phyloP scores from a whole-genome alignment of 2,888 invertebrate species.

The Folsomia manolachei region DNA sequence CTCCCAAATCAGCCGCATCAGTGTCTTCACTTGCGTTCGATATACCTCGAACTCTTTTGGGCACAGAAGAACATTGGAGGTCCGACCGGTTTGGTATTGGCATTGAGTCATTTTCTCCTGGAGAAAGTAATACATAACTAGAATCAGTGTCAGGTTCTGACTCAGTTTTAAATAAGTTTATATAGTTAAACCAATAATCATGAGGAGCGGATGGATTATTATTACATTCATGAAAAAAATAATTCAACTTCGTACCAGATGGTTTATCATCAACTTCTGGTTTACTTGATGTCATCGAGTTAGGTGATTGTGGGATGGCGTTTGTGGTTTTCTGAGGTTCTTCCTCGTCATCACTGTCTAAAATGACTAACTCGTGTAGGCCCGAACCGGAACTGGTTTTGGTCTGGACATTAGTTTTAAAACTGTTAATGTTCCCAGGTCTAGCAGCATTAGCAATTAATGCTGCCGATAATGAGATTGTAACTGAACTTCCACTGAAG shows the following conservation, averaged over 20 bases:
- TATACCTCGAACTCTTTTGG: too few relatives aligned
- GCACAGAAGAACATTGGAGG: neutral
- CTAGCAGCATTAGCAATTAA: constrained; percentile 1
- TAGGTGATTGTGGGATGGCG: neutral
- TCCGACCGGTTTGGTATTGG: constrained; percentile 14
- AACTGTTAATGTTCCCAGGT: neutral
- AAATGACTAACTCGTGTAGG: neutral
- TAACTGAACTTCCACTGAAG: neutral
- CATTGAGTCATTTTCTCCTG: constrained; percentile 11
- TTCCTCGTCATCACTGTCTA: constrained; percentile 14
- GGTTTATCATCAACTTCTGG: neutral
- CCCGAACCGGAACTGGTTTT: constrained; percentile 10
- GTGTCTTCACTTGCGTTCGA: too few relatives aligned
- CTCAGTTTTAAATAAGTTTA: constrained; percentile 4
- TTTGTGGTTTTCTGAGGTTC: neutral
- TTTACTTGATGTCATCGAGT: neutral
- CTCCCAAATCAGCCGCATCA: too few relatives aligned
- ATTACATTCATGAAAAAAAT: constrained; percentile 18
- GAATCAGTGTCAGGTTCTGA: neutral
- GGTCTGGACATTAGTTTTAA: neutral
- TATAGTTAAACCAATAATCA: constrained; percentile 29
- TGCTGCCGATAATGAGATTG: neutral
- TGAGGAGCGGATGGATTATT: constrained; percentile 12
- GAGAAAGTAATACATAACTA: constrained; percentile 24
- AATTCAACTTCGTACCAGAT: constrained; percentile 8